Percentiles rank a stretch among this genome's conserved stretches.
phyloP scores from a whole-genome alignment of 2,888 invertebrate species.

The Drosophila neonasuta region DNA sequence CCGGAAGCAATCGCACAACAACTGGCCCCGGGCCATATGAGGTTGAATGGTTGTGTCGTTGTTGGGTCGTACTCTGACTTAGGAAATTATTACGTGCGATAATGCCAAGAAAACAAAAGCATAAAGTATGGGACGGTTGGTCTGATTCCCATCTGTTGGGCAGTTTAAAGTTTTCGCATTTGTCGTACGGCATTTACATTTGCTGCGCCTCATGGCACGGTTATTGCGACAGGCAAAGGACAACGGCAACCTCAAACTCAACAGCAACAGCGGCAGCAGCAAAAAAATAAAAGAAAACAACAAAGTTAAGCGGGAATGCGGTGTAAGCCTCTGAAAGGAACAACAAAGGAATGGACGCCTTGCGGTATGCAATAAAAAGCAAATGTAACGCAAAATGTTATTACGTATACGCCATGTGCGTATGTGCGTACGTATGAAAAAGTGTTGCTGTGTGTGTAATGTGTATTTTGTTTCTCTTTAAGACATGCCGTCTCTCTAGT shows the following conservation, averaged over 20 bases:
- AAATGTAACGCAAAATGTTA: slow-evolving; percentile 77
- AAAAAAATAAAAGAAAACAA: neutral
- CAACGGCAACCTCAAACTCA: slow-evolving; percentile 16
- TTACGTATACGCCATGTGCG: slow-evolving; percentile 73
- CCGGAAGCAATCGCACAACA: slow-evolving; percentile 9
- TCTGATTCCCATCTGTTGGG: slow-evolving; percentile 53
- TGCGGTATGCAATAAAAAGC: slow-evolving; percentile 78
- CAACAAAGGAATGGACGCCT: slow-evolving; percentile 49
- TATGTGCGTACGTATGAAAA: neutral
- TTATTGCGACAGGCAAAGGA: slow-evolving; percentile 62
- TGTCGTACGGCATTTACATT: slow-evolving; percentile 69
- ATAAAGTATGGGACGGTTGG: slow-evolving; percentile 7
- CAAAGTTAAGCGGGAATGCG: slow-evolving; percentile 40
- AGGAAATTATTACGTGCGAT: slow-evolving; percentile 68
- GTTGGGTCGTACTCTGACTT: slow-evolving; percentile 45
- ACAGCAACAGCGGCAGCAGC: slow-evolving; percentile 16
- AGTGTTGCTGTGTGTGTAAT: slow-evolving; percentile 6
- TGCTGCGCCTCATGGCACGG: slow-evolving; percentile 65
- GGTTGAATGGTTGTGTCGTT: slow-evolving; percentile 18
- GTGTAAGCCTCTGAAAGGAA: slow-evolving; percentile 32
- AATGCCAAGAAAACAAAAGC: slow-evolving; percentile 54
- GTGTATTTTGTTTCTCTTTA: slow-evolving; percentile 55
- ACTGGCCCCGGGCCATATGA: slow-evolving; percentile 29
- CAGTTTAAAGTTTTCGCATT: slow-evolving; percentile 76
- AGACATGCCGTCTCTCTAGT: slow-evolving; percentile 29